Evolutionary conservation across 2,888 invertebrate genomes (phyloP).

Genomic region (Drosophila longiperda): DNA sequence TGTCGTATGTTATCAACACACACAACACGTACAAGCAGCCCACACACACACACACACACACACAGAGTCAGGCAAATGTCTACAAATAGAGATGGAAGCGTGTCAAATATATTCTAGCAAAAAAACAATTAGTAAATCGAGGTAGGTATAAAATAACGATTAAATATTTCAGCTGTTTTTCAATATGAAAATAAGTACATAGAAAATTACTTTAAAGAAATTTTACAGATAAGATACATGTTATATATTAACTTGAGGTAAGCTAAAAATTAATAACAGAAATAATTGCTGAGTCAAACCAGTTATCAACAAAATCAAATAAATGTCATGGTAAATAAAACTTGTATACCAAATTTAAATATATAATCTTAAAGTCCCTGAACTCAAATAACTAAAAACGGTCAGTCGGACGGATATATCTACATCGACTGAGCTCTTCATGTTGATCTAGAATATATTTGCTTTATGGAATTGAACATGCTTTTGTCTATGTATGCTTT

Average conservation of each 20-base stretch:
- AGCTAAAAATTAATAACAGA: no score
- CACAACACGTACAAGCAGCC: not conserved
- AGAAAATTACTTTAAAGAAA: no score
- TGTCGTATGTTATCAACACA: constrained; percentile 77
- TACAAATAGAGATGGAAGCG: constrained; percentile 3
- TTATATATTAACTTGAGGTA: not conserved
- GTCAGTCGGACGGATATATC: not conserved
- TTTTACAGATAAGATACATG: not conserved
- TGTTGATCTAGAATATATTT: not conserved
- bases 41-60: constrained; percentile 19
- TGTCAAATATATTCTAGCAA: not conserved
- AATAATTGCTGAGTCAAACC: no score
- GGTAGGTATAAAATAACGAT: not conserved
- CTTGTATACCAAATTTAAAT: not conserved
- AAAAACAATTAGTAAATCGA: not conserved
- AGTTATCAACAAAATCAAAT: not conserved
- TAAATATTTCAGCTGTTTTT: not conserved
- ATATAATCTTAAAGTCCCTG: not conserved
- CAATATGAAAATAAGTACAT: no score
- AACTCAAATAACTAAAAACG: not conserved
- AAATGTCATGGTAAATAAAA: not conserved
- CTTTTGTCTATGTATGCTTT: no score
- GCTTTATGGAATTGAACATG: accelerated
- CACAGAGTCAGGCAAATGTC: constrained; percentile 10
- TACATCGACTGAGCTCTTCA: not conserved